These are phyloP conservation scores for Gyps fulvus DNA, from an alignment of 2,113 vertebrate genomes.

Conservation along the genomic window DNA sequence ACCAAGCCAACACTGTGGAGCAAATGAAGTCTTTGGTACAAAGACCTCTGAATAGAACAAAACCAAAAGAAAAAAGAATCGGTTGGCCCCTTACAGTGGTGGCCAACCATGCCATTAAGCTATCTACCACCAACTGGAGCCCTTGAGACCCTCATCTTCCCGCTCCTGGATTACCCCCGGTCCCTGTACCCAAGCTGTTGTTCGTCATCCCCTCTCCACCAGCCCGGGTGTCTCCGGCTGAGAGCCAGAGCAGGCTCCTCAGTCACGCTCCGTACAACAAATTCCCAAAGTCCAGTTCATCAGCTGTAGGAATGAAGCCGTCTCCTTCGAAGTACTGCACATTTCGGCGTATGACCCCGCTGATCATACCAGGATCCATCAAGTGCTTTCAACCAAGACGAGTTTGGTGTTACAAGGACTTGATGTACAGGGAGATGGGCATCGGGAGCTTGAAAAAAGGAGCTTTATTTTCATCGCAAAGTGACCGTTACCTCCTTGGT, in stretches of 20 bases:
- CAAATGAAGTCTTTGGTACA: background rate
- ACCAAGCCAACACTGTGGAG: background rate
- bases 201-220: background rate
- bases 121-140: background rate
- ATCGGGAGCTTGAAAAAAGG: background rate
- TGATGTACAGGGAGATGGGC: background rate
- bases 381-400: background rate
- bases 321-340: background rate
- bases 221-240: background rate
- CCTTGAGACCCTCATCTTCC: background rate
- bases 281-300: background rate
- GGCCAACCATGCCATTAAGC: background rate
- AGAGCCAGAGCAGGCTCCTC: background rate
- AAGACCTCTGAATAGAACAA: background rate
- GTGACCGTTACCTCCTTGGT: background rate
- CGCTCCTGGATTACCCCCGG: background rate
- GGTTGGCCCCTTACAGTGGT: background rate
- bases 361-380: background rate
- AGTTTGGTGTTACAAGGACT: background rate
- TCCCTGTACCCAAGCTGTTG: background rate
- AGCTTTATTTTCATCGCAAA: background rate
- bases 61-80: background rate
- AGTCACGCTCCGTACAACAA: background rate
- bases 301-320: background rate
- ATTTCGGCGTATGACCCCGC: rapidly evolving